Evolutionary conservation across 2,888 invertebrate genomes (phyloP), one percentile per base, ranked within the genome.

Genomic region (Yponomeuta cagnagella): DNA sequence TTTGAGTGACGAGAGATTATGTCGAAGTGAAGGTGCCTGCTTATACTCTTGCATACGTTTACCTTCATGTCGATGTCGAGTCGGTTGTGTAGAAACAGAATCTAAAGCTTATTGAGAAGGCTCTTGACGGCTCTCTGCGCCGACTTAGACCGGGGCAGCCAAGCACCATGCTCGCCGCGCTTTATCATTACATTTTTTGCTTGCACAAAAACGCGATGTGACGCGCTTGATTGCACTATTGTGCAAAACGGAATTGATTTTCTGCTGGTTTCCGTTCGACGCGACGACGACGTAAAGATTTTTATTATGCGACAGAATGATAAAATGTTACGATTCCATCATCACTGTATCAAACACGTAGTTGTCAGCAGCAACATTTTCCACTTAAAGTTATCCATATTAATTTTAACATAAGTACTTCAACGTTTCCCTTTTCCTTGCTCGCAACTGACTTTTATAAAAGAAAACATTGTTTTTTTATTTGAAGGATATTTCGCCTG

Each of bases 161-260:
- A 74, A 73, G 73, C 71, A 74, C 72, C 73, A 73, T 76, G 74
- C 73, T 74, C 76, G 74, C 74, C 73, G 75, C 79, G 78, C 82
- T 80, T 78, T 77, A 78, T 77, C 80, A 82, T 81, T 81, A 80
- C 75, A 72, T 79, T 80, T 79, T 74, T 74, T 80, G 77, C 78
- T 79, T 76, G 76, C 75, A 72, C 76, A 58, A 76, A 75, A 73
- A 82, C 81, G 78, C 77, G 78, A 83, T 80, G 79, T 77, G 78
- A 75, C 77, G 74, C 72, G 77, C 77, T 77, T 80, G 80, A 80
- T 79, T 79, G 78, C 80, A 81, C 79, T 79, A 76, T 80, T 81
- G 76, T 78, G 80, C 73, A 74, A 74, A 77, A 77, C 78, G 79
- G 77, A 77, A 76, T 77, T 76, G 75, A 75, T 77, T 76, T 73